Percentiles rank a stretch among this genome's conserved stretches.
Evolutionary conservation across 2,888 invertebrate species (phyloP).

Genomic region (Nycteola revayana): DNA sequence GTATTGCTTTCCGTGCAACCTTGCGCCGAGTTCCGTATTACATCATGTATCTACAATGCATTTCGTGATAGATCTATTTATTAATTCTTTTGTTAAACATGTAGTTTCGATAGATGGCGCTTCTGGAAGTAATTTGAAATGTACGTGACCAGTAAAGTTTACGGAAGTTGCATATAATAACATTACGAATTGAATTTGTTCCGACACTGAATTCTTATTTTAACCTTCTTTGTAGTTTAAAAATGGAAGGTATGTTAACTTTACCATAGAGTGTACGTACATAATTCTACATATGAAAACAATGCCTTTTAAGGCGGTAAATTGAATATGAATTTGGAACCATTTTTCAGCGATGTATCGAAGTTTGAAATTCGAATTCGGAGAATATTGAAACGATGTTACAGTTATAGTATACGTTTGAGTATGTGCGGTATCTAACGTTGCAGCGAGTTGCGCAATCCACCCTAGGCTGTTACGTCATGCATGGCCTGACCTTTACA

Average conservation of each 20-base stretch:
- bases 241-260: too few relatives aligned
- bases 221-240: too few relatives aligned
- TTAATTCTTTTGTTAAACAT: slow-evolving; percentile 46
- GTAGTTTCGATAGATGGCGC: slow-evolving; percentile 21
- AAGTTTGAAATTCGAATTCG: too few relatives aligned
- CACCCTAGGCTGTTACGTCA: slow-evolving; percentile 68
- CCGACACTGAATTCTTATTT: slow-evolving; percentile 4
- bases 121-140: slow-evolving; percentile 10
- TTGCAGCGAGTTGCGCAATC: slow-evolving; percentile 69
- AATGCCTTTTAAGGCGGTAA: too few relatives aligned
- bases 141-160: slow-evolving; percentile 6
- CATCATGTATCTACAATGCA: slow-evolving; percentile 68
- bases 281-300: too few relatives aligned
- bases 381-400: too few relatives aligned
- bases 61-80: slow-evolving; percentile 48
- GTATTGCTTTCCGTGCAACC: slow-evolving; percentile 70
- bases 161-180: slow-evolving; percentile 24
- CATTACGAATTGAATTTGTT: slow-evolving; percentile 16
- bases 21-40: slow-evolving; percentile 72
- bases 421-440: slow-evolving; percentile 26
- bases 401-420: too few relatives aligned
- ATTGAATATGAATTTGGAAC: too few relatives aligned
- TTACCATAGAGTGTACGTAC: too few relatives aligned
- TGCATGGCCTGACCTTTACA: slow-evolving; percentile 69
- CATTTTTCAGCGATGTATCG: too few relatives aligned